Evolutionary conservation across 2,888 invertebrate genomes (phyloP), one percentile per base, ranked within the genome.

Genomic region (Thumatha senex): DNA sequence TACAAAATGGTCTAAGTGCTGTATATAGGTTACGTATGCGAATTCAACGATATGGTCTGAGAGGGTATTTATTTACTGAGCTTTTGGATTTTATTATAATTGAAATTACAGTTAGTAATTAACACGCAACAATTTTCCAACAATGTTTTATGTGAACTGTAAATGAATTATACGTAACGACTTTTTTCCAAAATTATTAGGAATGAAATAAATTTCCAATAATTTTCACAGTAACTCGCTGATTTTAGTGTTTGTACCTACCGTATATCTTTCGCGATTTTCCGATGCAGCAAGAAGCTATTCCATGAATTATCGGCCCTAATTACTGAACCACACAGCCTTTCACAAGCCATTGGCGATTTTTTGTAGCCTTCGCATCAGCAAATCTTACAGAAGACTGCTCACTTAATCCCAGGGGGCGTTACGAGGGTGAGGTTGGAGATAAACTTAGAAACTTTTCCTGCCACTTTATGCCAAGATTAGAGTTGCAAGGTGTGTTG

Each of bases 381-480:
- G 67, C 70, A 56, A 67, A 70, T 73, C 68, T 65, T 65, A 54
- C 53, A 61, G 63, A 63, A 66, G 54, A 63, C 63, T 57, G 56
- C 67, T 67, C 70, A 66, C 68, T 67, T 75, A 75, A 75, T 75
- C 72, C 63, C 56, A 42, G 54, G 54, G 54, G 48, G 57, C 54
- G 51, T 44, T 42, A 31, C 45, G 57, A 61, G 53, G 67, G 67
- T 64, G 67, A 61, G 63, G 69, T 48, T 55, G 57, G 67, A 43
- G 56, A 48, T 43, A 52, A 51, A 58, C 60, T 58, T 56, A 69
- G 55, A 70, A 71, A 68, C 65, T 69, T 73, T 67, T 64, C 62
- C 64, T 62, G 63, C 67, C 72, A 81, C 60, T 72, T 72, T 72
- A 67, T 65, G 54, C 59, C 42, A 39, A 61, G 58, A 70, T 70